Percentiles rank a stretch among this genome's conserved stretches.
Evolutionary conservation across 2,888 invertebrate genomes (phyloP).

Genomic region (Silvanus unidentatus): DNA sequence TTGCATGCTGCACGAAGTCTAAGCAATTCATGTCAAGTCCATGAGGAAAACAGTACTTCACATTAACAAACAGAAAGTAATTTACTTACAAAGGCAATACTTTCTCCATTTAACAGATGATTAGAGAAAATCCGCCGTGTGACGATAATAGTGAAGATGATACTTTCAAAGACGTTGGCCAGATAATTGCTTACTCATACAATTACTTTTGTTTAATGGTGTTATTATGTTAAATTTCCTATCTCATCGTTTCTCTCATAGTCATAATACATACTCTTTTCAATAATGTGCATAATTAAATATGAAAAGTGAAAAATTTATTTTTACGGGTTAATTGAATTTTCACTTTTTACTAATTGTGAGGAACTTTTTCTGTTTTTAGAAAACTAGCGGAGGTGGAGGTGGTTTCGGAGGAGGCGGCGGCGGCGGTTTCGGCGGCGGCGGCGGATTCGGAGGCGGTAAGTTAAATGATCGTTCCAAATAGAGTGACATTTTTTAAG

Average conservation of each 20-base stretch:
- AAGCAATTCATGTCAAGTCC: too few species aligned
- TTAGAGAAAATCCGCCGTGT: constrained; percentile 13
- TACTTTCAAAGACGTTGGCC: neutral
- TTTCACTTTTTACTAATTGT: too few species aligned
- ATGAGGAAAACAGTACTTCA: too few species aligned
- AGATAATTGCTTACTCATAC: too few species aligned
- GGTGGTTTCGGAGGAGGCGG: constrained; percentile 29
- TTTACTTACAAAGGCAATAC: too few species aligned
- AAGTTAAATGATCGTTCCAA: neutral
- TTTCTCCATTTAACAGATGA: constrained; percentile 14
- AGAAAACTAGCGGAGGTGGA: constrained; percentile 39
- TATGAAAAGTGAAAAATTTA: too few species aligned
- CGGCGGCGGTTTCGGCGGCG: constrained; percentile 20
- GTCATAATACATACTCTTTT: neutral
- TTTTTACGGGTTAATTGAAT: constrained; percentile 4
- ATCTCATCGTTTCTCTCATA: too few species aligned
- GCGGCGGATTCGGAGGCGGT: constrained; percentile 44
- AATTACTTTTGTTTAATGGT: too few species aligned
- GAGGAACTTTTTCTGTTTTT: too few species aligned
- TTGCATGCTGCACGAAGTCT: constrained; percentile 2
- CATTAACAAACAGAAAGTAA: too few species aligned
- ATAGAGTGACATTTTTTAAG: neutral
- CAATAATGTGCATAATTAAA: too few species aligned
- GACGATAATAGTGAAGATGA: constrained; percentile 3
- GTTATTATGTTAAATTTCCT: too few species aligned